Conservation (phyloP, 2,888 invertebrate genomes). For the Lysandra bellargus region DNA sequence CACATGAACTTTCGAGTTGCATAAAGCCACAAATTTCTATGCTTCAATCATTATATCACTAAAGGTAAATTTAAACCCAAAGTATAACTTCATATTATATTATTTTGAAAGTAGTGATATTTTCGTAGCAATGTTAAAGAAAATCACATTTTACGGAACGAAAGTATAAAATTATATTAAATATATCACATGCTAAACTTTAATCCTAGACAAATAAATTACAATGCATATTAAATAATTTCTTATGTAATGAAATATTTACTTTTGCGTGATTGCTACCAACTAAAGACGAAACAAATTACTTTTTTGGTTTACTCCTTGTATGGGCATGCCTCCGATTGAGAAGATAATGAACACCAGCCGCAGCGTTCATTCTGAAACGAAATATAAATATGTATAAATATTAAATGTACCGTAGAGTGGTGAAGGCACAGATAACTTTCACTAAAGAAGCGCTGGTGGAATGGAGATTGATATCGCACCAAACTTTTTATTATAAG, state of each 20-base stretch:
- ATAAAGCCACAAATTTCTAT: neutral
- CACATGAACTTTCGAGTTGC: neutral
- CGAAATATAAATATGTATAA: conserved; percentile 24
- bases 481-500: neutral
- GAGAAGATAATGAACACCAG: conserved; percentile 67
- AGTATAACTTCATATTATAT: neutral
- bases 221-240: conserved; percentile 34
- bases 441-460: neutral
- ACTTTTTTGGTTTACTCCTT: conserved; percentile 49
- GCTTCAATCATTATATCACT: neutral
- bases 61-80: conserved; percentile 23
- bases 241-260: conserved; percentile 34
- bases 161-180: conserved; percentile 54
- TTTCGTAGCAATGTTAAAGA: conserved; percentile 10
- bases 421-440: neutral
- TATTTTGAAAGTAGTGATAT: neutral
- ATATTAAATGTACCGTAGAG: neutral
- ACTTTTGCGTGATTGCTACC: conserved; percentile 32
- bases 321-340: conserved; percentile 57
- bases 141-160: conserved; percentile 27
- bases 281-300: conserved; percentile 18
- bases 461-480: neutral
- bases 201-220: conserved; percentile 34
- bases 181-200: conserved; percentile 45
- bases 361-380: conserved; percentile 70